phyloP scores from a whole-genome alignment of 2,113 vertebrate genomes.

The Varanus komodoensis region DNA sequence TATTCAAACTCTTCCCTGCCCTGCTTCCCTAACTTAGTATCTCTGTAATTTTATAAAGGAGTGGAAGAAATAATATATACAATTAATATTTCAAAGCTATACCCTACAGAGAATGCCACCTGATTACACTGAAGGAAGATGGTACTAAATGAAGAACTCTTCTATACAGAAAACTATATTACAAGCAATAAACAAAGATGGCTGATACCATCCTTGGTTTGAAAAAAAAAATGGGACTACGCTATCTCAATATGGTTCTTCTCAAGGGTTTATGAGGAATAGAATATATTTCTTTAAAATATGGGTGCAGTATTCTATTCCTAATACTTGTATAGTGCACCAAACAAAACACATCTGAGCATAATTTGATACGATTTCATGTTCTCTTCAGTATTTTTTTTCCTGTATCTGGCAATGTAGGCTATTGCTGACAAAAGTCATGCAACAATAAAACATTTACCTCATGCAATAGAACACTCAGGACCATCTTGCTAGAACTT shows the following conservation, averaged over 20 bases:
- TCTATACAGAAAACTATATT: neutral
- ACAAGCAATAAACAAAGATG: neutral
- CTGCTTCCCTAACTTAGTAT: neutral
- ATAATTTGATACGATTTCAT: neutral
- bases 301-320: neutral
- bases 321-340: neutral
- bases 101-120: neutral
- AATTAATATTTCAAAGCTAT: neutral
- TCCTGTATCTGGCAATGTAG: neutral
- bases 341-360: neutral
- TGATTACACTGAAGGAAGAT: neutral
- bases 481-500: neutral
- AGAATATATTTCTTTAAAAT: too few species aligned
- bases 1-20: conserved; percentile 2
- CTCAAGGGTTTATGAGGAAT: neutral
- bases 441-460: neutral
- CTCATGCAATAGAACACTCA: neutral
- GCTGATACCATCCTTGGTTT: neutral
- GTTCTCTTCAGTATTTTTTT: neutral
- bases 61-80: neutral
- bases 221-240: neutral
- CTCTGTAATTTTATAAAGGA: neutral
- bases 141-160: neutral
- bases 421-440: neutral
- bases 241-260: neutral